Evolutionary conservation across 2,113 vertebrate genomes (phyloP).

Genomic region (Himantopus leucocephalus): DNA sequence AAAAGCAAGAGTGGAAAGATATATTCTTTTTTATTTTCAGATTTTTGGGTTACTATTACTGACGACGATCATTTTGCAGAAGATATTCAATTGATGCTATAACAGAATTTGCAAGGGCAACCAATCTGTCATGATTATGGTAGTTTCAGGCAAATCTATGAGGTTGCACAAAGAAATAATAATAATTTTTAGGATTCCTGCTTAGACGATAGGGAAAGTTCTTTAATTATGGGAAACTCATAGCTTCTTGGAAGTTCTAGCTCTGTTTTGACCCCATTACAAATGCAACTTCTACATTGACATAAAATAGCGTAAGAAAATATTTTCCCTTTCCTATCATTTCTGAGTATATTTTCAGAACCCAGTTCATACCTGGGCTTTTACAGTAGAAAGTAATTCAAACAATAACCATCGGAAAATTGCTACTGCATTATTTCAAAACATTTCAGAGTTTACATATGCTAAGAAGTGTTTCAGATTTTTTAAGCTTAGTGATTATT

Average conservation of each 20-base stretch:
- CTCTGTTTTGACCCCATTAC: not conserved
- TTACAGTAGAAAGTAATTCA: not conserved
- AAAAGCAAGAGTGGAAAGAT: conserved; percentile 30
- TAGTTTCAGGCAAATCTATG: not conserved
- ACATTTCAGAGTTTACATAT: not conserved
- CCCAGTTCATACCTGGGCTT: not conserved
- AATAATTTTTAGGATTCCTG: not conserved
- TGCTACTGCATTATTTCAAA: not conserved
- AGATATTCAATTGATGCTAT: not conserved
- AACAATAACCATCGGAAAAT: not conserved
- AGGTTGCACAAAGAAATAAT: not conserved
- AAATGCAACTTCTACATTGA: not conserved
- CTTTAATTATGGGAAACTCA: not conserved
- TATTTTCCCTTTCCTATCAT: not conserved
- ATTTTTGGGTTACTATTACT: conserved; percentile 29
- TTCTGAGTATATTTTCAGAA: not conserved
- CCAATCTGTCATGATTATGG: not conserved
- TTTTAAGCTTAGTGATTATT: not conserved
- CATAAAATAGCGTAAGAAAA: not conserved
- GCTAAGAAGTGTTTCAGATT: not conserved
- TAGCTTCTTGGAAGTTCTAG: not conserved
- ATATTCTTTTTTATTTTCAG: conserved; percentile 24
- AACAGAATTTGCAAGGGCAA: conserved; percentile 1
- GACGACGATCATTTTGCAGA: conserved; percentile 16
- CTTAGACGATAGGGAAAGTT: not conserved